phyloP scores from a whole-genome alignment of 2,888 invertebrate genomes.

The Hemicrepidius hirtus region DNA sequence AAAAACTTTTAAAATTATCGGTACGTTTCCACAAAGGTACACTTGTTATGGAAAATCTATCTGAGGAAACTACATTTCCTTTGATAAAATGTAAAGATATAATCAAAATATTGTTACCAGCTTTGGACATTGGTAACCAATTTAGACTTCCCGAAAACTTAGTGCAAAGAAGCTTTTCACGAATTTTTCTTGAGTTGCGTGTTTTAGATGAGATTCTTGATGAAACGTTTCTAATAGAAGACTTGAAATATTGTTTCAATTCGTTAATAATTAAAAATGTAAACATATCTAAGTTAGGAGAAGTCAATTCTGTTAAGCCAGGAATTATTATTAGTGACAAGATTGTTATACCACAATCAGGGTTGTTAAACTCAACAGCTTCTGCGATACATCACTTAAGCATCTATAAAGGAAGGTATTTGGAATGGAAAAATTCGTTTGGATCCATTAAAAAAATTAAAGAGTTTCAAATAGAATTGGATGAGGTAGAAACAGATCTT shows the following conservation, averaged over 20 bases:
- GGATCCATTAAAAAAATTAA: conserved; percentile 18
- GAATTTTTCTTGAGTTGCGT: conserved; percentile 1
- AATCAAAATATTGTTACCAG: neutral
- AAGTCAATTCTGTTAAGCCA: neutral
- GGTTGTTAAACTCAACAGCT: neutral
- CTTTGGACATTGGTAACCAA: conserved; percentile 13
- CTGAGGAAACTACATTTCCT: neutral
- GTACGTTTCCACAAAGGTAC: neutral
- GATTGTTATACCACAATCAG: neutral
- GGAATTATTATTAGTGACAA: neutral
- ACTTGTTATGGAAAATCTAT: neutral
- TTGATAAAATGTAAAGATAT: neutral
- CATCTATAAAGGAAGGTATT: neutral
- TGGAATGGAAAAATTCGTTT: conserved; percentile 16
- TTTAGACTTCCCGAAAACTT: conserved; percentile 10
- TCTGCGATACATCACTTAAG: conserved; percentile 2
- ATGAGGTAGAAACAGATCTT: neutral
- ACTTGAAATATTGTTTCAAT: neutral
- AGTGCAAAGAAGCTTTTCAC: conserved; percentile 1
- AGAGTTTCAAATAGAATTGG: conserved; percentile 1
- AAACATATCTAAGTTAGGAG: neutral
- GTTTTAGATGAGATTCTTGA: conserved; percentile 13
- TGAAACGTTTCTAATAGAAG: neutral
- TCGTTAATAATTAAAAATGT: neutral
- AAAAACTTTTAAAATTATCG: neutral